Evolutionary conservation across 2,888 invertebrate genomes (phyloP).

Genomic region (Drosophila meridionalis): DNA sequence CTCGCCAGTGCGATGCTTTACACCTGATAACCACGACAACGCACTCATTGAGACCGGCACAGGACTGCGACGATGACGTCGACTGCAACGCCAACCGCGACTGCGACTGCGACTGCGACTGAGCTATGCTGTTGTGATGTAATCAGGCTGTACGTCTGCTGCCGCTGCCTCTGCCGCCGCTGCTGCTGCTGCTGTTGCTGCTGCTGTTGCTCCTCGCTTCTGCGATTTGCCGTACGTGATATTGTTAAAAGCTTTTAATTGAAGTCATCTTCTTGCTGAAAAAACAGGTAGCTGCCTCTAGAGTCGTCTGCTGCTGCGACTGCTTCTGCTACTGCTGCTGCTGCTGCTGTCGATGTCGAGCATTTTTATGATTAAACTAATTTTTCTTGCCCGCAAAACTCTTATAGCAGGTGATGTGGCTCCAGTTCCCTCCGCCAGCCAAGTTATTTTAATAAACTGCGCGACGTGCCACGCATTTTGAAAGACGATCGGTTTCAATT

Average conservation of each 20-base stretch:
- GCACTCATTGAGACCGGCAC: slow-evolving; percentile 66
- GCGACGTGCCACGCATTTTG: slow-evolving; percentile 84
- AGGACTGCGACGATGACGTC: slow-evolving; percentile 44
- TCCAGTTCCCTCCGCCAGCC: slow-evolving; percentile 49
- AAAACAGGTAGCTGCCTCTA: slow-evolving; percentile 76
- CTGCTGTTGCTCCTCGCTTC: slow-evolving; percentile 27
- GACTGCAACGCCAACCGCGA: slow-evolving; percentile 37
- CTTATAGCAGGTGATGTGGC: slow-evolving; percentile 76
- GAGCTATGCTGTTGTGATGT: slow-evolving; percentile 66
- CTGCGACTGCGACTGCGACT: slow-evolving; percentile 29
- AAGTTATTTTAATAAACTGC: slow-evolving; percentile 86
- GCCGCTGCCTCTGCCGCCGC: background rate
- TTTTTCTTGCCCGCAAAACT: slow-evolving; percentile 72
- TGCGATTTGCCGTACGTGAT: slow-evolving; percentile 82
- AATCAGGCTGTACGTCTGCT: slow-evolving; percentile 60
- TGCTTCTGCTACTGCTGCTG: slow-evolving; percentile 29
- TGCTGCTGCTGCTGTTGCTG: slow-evolving; percentile 1
- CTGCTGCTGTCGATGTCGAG: slow-evolving; percentile 69
- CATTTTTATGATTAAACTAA: slow-evolving; percentile 83
- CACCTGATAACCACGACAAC: slow-evolving; percentile 69
- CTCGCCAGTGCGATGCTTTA: slow-evolving; percentile 67
- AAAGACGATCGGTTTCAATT: slow-evolving; percentile 80
- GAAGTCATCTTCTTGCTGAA: slow-evolving; percentile 82
- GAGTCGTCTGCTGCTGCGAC: slow-evolving; percentile 35
- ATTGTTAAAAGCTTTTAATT: slow-evolving; percentile 84